Evolutionary conservation across 2,113 vertebrate genomes (phyloP), one percentile per base, ranked within the genome.

Genomic region (Corvus moneduloides): DNA sequence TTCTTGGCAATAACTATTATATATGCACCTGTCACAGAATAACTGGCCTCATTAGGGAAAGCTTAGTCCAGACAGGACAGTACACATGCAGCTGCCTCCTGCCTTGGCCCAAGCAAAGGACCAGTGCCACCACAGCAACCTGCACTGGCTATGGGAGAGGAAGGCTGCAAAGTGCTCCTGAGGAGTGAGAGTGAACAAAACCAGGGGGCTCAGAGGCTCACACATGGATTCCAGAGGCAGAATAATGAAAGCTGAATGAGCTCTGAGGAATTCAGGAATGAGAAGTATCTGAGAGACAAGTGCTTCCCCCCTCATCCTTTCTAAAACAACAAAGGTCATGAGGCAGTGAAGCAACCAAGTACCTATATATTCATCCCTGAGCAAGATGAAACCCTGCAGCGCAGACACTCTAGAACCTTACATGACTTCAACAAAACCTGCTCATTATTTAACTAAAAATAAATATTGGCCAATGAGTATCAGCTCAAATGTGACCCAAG

Each of bases 21-120:
- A 74, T 54, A 85, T 48, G 35, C 76, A 92, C 84, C 80, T 84
- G 64, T 72, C 76, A 92, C 54, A 67, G 72, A 89, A 48, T 80
- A 73, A 80, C 72, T 43, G 75, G 55, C 43, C 73, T 90, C 64
- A 16, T 44, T 58, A 81, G 84, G 41, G 35, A 37, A 59, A 81
- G 19, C 46, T 35, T 3, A 59, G 59, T n/a, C 54, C 55, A 78
- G 64, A 14, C 5, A 1, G 83, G 39, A 58, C 37, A 67, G 54
- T 2, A 6, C 13, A 62, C 16, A 16, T 0, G 5, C 12, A 16
- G 78, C 69, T 20, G 62, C 44, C 69, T 89, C 51, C 66, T 56
- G n/a, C 74, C 46, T 32, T 16, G 43, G 67, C 59, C 37, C 75
- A 35, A 15, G 51, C n/a, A 24, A 21, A 87, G 44, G 37, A n/a